Evolutionary conservation across 2,797 vertebrate genomes (phyloP), one percentile per base, ranked within the genome.

Genomic region (Etheostoma perlongum): DNA sequence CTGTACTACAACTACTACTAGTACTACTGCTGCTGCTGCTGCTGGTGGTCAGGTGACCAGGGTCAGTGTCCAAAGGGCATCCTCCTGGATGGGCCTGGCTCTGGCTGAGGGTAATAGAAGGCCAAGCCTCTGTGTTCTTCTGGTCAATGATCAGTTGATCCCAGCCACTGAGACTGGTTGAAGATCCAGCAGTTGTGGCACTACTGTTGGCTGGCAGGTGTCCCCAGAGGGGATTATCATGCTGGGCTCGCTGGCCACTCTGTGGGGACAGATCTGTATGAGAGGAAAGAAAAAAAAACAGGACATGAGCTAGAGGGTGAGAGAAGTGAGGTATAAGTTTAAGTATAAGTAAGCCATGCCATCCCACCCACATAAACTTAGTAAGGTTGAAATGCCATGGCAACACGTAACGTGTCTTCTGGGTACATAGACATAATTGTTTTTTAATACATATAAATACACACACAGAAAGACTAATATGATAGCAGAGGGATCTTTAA

Each of bases 221-320:
- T 94, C 96, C 97, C 97, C 95, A 97, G 89, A 95, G 96, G 93
- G 96, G 95, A 95, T 96, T 97, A 95, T 99, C 98, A 99, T 99
- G 97, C 93, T 98, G 97, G 89, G 96, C 94, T 96, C 95, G 96
- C 91, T 95, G 95, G 95, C 96, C 94, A 90, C 93, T 96, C 92
- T 97, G 96, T 94, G 95, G 90, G 78, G 91, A 88, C 87, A 93
- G 89, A 88, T 97, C 97, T 95, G 94, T 88, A 91, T 93, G 90
- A 92, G 87, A 85, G 81, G 78, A 74, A 83, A 88, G 44, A 79
- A 71, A 88, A 42, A 66, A 78, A 12, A 76, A 76, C 3, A 58
- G 16, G 23, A 73, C 36, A 78, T 72, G n/a, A 85, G 46, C 23
- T 61, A 82, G 30, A 78, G 16, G 23, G 64, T 49, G 14, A 84